These are phyloP conservation scores for Pogona vitticeps DNA, from an alignment of 2,113 vertebrate genomes.

Conservation along the genomic window DNA sequence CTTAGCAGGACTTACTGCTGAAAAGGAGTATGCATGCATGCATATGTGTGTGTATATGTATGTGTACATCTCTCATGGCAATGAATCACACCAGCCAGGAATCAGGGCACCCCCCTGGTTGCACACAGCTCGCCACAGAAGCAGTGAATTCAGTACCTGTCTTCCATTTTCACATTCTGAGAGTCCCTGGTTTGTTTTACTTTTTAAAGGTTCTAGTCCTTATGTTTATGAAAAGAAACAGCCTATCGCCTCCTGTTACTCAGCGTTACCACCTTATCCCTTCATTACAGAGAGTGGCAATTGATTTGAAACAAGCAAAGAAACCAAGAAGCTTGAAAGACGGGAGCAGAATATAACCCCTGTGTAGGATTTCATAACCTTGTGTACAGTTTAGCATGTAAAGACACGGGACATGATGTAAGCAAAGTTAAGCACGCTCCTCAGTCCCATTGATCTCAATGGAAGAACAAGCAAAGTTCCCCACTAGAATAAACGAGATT, in stretches of 20 bases:
- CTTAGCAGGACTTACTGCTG: slow-evolving; percentile 19
- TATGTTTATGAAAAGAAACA: neutral
- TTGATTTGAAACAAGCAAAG: neutral
- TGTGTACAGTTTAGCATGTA: too few species aligned
- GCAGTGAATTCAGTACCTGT: neutral
- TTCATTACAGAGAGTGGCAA: neutral
- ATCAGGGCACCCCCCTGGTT: neutral
- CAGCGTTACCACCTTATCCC: neutral
- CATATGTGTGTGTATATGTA: neutral
- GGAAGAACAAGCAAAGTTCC: too few species aligned
- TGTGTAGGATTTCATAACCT: too few species aligned
- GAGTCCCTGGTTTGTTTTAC: neutral
- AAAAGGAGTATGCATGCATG: neutral
- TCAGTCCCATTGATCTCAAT: too few species aligned
- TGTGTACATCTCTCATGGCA: neutral
- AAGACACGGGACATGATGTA: too few species aligned
- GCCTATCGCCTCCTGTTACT: neutral
- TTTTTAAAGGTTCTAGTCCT: neutral
- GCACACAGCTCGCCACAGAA: neutral
- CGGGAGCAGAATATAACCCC: too few species aligned
- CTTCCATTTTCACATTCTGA: neutral
- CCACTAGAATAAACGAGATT: too few species aligned
- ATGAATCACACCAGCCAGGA: neutral
- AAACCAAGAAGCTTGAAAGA: too few species aligned
- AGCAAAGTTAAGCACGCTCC: too few species aligned